phyloP scores from a whole-genome alignment of 1,140 invertebrate genomes.

The Caenorhabditis remanei region DNA sequence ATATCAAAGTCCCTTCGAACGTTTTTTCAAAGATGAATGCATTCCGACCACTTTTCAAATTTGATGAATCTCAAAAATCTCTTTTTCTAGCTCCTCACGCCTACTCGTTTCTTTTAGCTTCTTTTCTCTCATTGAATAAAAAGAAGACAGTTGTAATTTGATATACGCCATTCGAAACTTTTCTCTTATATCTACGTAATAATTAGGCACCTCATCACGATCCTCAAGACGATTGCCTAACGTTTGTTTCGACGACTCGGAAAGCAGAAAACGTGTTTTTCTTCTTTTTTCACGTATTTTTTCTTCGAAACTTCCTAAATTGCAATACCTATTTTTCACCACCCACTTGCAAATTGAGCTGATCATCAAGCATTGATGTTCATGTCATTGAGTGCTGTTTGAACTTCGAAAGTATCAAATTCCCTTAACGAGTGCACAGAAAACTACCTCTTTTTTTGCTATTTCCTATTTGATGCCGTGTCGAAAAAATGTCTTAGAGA shows the following conservation, averaged over 20 bases:
- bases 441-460: not conserved
- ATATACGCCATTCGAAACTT: slow-evolving; percentile 35
- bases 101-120: not conserved
- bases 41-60: not conserved
- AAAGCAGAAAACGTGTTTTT: not conserved
- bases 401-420: slow-evolving; percentile 24
- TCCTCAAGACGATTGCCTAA: not conserved
- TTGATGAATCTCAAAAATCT: not conserved
- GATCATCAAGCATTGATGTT: slow-evolving; percentile 16
- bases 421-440: slow-evolving; percentile 7
- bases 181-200: slow-evolving; percentile 30
- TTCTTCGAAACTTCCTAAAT: not conserved
- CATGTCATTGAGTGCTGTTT: slow-evolving; percentile 38
- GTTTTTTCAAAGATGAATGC: no score
- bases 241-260: not conserved
- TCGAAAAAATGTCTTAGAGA: not conserved
- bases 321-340: slow-evolving; percentile 3
- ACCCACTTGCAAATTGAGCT: slow-evolving; percentile 1
- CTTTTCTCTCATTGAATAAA: not conserved
- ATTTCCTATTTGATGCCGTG: not conserved
- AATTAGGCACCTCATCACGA: slow-evolving; percentile 41
- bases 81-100: not conserved
- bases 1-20: no score
- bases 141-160: slow-evolving; percentile 23
- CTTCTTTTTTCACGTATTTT: not conserved